Evolutionary conservation across 2,888 invertebrate genomes (phyloP).

Genomic region (Dastarcus helophoroides): DNA sequence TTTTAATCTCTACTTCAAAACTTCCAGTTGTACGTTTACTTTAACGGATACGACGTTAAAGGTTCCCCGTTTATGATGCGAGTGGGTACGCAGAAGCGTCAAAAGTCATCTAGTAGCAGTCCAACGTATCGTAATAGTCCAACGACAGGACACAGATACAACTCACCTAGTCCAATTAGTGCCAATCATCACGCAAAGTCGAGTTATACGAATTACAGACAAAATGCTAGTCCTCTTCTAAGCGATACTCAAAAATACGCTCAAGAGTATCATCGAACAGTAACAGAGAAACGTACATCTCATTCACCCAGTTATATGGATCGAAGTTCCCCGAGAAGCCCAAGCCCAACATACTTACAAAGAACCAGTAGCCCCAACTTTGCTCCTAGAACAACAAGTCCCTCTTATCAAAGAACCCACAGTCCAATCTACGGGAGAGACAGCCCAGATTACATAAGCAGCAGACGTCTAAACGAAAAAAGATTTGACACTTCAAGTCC

Average conservation of each 20-base stretch:
- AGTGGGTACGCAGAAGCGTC: slow-evolving; percentile 62
- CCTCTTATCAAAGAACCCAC: slow-evolving; percentile 28
- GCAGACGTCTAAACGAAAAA: slow-evolving; percentile 30
- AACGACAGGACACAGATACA: slow-evolving; percentile 25
- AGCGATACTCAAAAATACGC: slow-evolving; percentile 28
- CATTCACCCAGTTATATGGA: slow-evolving; percentile 29
- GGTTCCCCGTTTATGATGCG: slow-evolving; percentile 83
- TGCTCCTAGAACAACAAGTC: slow-evolving; percentile 28
- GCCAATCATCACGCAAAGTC: slow-evolving; percentile 18
- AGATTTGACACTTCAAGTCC: slow-evolving; percentile 29
- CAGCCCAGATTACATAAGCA: slow-evolving; percentile 33
- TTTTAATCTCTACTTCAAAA: background rate
- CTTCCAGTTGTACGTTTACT: slow-evolving; percentile 58
- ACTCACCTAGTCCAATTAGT: slow-evolving; percentile 28
- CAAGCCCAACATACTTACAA: slow-evolving; percentile 8
- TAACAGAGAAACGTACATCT: slow-evolving; percentile 26
- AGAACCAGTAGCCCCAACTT: slow-evolving; percentile 28
- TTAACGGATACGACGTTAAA: slow-evolving; percentile 76
- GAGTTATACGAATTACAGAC: slow-evolving; percentile 22
- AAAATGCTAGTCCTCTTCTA: slow-evolving; percentile 26
- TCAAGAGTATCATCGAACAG: slow-evolving; percentile 30
- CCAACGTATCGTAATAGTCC: slow-evolving; percentile 33
- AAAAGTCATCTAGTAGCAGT: slow-evolving; percentile 42
- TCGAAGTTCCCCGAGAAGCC: slow-evolving; percentile 9
- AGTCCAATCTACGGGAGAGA: slow-evolving; percentile 31